Base-by-base conservation (phyloP, 2,797 vertebrate species). In the Gobio occitaniae region DNA sequence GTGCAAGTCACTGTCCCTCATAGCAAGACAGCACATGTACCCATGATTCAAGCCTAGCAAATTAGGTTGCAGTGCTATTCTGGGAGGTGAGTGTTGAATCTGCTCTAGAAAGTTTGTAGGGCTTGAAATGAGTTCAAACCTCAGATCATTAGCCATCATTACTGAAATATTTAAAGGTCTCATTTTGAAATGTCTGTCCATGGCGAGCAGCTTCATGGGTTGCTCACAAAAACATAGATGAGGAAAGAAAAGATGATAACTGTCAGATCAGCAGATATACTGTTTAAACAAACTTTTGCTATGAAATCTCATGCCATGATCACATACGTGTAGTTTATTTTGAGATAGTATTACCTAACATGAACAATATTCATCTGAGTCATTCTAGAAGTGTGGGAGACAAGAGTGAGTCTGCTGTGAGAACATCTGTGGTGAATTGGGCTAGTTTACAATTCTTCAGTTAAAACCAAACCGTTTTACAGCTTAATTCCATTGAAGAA, bases 41-140 rank as follows among this genome's bases (percentile, higher is more conserved):
- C 66, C 69, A 12, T 38, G 78, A 75, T 88, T 82, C 74, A 86
- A 84, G 89, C 70, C 25, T 68, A 82, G 59, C 36, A 82, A 92
- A 89, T 76, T 88, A 82, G 90, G 89, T 90, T 89, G 85, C 80
- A 83, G 54, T 76, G 87, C 90, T 90, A 90, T 91, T 92, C 90
- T 90, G 87, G 88, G 90, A 90, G 86, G 84, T 87, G 84, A 86
- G 82, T 86, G 65, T 88, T 90, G 74, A 88, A 80, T 89, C 83
- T 88, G 88, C 86, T 89, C 88, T 69, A 88, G 85, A 90, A 90
- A 92, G 71, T 83, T 88, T 74, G 78, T 74, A 69, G 81, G 59
- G 83, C 71, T 82, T 86, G 36, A 80, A 89, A 89, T 89, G 70
- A 86, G 78, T 50, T 70, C 85, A 89, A 61, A 84, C n/a, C 61